Evolutionary conservation across 1,140 invertebrate species (phyloP), one percentile per base, ranked within the genome.

Genomic region (Lordiphosa mommai): DNA sequence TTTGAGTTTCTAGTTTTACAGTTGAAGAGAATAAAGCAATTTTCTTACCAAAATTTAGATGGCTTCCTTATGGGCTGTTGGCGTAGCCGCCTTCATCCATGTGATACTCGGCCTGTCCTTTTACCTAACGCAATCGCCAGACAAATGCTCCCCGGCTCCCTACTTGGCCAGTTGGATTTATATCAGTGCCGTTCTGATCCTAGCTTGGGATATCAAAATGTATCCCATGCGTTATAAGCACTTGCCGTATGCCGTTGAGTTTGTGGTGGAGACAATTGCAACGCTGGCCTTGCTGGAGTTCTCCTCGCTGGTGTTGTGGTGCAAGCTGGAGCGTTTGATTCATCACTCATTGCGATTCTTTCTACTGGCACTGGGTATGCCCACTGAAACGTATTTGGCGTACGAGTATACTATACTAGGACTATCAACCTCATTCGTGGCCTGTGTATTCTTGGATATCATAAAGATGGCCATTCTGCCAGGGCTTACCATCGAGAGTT

Each of bases 81-180:
- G 4, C 3, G 13, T 13, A 4, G 61, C 60, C 1, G 41, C 6
- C 0, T 32, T 66, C 1, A 3, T 66, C 1, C 61, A 64, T 37
- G 4, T 55, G 1, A 0, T 48, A 2, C 12, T 55, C 16, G 41
- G 41, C 1, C 4, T 48, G 2, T 9, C 41, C 1, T 0, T 63
- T 1, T 55, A 13, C 3, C 2, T 36, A 7, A 7, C 1, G n/a
- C 60, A 36, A 34, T 2, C 5, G 5, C 1, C 1, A 4, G 43
- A 64, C 13, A 4, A 4, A 36, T 65, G 60, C 23, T 65, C 59
- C 6, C 61, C 60, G 0, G 61, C 60, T 10, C 61, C 61, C 7
- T 6, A 6, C 1, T 14, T 47, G 29, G 59, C 38, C 10, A 33
- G 41, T 23, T 65, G 50, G 29, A 55, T 63, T 1, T 61, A 37